phyloP scores from a whole-genome alignment of 1,140 invertebrate genomes.

The Trinorchestia longiramus region DNA sequence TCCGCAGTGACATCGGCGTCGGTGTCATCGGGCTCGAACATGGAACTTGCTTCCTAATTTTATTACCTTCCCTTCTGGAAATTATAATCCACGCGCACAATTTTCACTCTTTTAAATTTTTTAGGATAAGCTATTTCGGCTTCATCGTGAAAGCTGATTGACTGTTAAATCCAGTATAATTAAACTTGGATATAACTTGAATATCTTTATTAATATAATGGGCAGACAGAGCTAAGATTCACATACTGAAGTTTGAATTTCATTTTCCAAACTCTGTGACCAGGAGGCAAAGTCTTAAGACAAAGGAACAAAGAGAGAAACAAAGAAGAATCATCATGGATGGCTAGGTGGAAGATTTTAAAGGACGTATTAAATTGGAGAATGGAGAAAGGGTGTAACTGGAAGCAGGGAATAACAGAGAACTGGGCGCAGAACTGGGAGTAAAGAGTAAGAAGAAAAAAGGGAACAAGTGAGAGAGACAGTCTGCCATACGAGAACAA shows the following conservation, averaged over 20 bases:
- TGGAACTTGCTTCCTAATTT: not conserved
- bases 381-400: not conserved
- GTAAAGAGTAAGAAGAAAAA: not conserved
- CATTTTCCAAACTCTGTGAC: not conserved
- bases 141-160: too few relatives aligned
- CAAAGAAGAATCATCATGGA: too few relatives aligned
- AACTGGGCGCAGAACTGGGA: not conserved
- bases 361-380: not conserved
- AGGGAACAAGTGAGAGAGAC: not conserved
- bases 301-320: not conserved
- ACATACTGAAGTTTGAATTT: not conserved
- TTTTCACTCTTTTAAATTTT: not conserved
- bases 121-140: too few relatives aligned
- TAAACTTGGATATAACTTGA: too few relatives aligned
- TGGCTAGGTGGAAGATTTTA: too few relatives aligned
- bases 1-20: not conserved
- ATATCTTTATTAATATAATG: not conserved
- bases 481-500: not conserved
- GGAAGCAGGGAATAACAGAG: not conserved
- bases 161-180: too few relatives aligned
- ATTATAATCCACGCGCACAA: not conserved
- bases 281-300: not conserved
- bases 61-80: not conserved
- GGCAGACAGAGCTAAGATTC: not conserved
- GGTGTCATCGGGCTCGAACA: not conserved